Evolutionary conservation across 2,797 vertebrate species (phyloP).

Genomic region (Coranthus polyacanthus): DNA sequence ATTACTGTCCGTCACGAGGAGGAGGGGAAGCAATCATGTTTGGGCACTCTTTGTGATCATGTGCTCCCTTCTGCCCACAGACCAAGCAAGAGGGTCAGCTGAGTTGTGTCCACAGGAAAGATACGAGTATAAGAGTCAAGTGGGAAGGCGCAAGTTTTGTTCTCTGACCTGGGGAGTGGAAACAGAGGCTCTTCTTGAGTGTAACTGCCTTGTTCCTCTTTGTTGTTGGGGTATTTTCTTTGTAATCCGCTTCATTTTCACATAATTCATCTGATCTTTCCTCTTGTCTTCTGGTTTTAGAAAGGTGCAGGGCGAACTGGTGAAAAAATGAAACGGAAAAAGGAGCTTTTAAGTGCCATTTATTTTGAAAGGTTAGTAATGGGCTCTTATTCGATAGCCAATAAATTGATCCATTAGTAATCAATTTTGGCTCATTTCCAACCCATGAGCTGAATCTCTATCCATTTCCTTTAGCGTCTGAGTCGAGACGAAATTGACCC

Average conservation of each 20-base stretch:
- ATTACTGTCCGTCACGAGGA: slow-evolving; percentile 73
- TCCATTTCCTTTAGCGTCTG: slow-evolving; percentile 64
- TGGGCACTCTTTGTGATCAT: slow-evolving; percentile 51
- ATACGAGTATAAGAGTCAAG: slow-evolving; percentile 48
- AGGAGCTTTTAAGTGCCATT: slow-evolving; percentile 71
- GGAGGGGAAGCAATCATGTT: slow-evolving; percentile 42
- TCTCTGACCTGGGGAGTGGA: slow-evolving; percentile 31
- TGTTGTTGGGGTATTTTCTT: slow-evolving; percentile 32
- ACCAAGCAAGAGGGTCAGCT: slow-evolving; percentile 58
- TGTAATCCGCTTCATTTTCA: slow-evolving; percentile 28
- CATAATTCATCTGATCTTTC: slow-evolving; percentile 7
- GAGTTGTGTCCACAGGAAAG: slow-evolving; percentile 51
- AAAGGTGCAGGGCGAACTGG: slow-evolving; percentile 25
- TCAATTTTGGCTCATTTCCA: slow-evolving; percentile 64
- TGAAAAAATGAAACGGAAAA: slow-evolving; percentile 61
- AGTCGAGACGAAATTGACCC: slow-evolving; percentile 47
- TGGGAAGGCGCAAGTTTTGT: slow-evolving; percentile 43
- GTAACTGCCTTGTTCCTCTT: slow-evolving; percentile 47
- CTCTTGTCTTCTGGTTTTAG: slow-evolving; percentile 1
- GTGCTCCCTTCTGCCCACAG: slow-evolving; percentile 43
- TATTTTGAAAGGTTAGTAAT: slow-evolving; percentile 71
- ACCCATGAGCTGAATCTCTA: slow-evolving; percentile 67
- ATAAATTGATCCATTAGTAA: slow-evolving; percentile 74
- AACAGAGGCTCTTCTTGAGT: slow-evolving; percentile 33
- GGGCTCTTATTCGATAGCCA: slow-evolving; percentile 65